Percentiles rank a stretch among this genome's conserved stretches.
These are phyloP conservation scores for Drosophila melanica DNA, from an alignment of 1,140 invertebrate genomes.

Conservation along the genomic window DNA sequence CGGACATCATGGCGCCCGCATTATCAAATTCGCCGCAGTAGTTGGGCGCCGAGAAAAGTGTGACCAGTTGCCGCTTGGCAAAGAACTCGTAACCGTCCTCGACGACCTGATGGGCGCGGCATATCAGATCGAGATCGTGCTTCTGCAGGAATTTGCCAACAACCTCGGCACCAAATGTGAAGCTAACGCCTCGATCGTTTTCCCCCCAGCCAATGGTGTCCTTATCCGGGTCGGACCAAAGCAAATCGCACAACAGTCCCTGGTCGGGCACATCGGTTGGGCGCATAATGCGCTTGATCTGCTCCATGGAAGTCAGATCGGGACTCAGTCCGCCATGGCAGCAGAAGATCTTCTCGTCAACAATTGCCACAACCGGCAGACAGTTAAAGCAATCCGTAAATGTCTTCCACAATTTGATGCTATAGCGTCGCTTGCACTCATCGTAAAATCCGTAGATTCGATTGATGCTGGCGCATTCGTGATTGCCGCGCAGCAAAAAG, in stretches of 20 bases:
- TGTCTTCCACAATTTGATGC: constrained; percentile 99
- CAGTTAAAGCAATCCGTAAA: constrained; percentile 99
- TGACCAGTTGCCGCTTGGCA: constrained; percentile 98
- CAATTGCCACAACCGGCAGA: constrained; percentile 96
- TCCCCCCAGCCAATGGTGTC: constrained; percentile 95
- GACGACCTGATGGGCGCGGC: constrained; percentile 98
- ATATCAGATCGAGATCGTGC: constrained; percentile 97
- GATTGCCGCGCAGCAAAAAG: constrained; percentile 92
- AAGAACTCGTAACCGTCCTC: constrained; percentile 99
- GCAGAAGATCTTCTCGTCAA: constrained; percentile 99
- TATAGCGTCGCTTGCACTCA: constrained; percentile 97
- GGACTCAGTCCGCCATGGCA: constrained; percentile 96
- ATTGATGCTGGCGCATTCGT: constrained; percentile 95
- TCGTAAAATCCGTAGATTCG: constrained; percentile 97
- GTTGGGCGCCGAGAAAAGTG: constrained; percentile 98
- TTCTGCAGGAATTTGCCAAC: constrained; percentile 96
- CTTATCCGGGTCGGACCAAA: constrained; percentile 99
- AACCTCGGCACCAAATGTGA: constrained; percentile 97
- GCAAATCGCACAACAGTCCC: constrained; percentile 96
- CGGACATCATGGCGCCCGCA: constrained; percentile 98
- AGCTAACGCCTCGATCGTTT: constrained; percentile 97
- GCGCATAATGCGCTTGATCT: constrained; percentile 94
- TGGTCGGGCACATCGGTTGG: constrained; percentile 96
- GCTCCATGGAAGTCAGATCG: constrained; percentile 95
- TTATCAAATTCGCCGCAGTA: constrained; percentile 99